phyloP scores from a whole-genome alignment of 1,140 invertebrate species.

The Papilio polyxenes region DNA sequence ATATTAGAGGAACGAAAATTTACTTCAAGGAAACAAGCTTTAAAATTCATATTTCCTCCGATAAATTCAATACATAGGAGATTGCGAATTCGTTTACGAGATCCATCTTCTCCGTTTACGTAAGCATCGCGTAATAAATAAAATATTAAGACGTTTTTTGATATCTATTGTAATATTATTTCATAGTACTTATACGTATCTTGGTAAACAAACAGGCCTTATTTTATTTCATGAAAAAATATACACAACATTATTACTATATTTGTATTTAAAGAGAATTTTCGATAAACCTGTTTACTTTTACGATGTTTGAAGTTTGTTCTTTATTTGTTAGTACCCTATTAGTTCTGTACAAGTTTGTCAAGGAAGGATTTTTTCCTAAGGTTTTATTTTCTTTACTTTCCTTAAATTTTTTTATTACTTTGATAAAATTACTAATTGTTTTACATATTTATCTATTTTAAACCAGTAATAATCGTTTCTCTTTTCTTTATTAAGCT shows the following conservation, averaged over 20 bases:
- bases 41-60: constrained; percentile 20
- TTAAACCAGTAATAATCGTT: no score
- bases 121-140: background rate
- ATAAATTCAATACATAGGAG: constrained; percentile 10
- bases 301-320: background rate
- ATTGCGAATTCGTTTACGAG: constrained; percentile 5
- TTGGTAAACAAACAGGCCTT: background rate
- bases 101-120: background rate
- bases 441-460: background rate
- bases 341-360: background rate
- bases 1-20: background rate
- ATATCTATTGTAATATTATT: background rate
- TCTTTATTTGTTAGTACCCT: background rate
- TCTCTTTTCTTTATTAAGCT: no score
- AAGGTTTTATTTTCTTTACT: background rate
- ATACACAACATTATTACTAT: background rate
- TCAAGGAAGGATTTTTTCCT: background rate
- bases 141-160: constrained; percentile 1
- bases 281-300: background rate
- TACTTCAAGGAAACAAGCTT: background rate
- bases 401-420: background rate
- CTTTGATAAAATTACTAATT: no score
- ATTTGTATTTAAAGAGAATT: background rate
- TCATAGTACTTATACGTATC: background rate
- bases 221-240: background rate